Percentiles rank a stretch among this genome's conserved stretches.
Conservation (phyloP, 2,797 vertebrate species). For the Sparidentex hasta region DNA sequence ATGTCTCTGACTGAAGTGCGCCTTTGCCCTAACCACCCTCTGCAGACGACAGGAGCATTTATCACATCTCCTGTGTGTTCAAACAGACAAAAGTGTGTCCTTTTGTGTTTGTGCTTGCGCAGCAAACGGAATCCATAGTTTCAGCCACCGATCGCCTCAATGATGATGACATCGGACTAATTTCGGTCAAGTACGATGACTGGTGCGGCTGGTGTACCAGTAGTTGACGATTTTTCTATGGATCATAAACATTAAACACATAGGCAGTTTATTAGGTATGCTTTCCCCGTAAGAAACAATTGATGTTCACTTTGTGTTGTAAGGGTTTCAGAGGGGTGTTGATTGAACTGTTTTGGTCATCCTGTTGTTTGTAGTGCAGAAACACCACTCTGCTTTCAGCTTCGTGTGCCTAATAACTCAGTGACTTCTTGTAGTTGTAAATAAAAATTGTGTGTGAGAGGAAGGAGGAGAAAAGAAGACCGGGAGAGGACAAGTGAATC, state of each 20-base stretch:
- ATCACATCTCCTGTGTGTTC: slow-evolving; percentile 29
- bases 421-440: neutral
- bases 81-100: neutral
- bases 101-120: neutral
- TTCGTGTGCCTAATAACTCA: neutral
- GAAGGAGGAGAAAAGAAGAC: neutral
- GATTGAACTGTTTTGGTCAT: neutral
- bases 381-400: neutral
- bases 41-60: slow-evolving; percentile 1
- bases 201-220: neutral
- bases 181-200: neutral
- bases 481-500: neutral
- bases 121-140: neutral
- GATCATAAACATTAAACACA: no score
- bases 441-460: neutral
- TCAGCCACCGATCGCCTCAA: neutral
- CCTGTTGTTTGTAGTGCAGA: neutral
- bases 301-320: neutral
- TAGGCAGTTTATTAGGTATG: neutral
- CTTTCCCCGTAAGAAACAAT: neutral
- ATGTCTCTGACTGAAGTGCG: slow-evolving; percentile 11
- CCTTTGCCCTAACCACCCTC: slow-evolving; percentile 1
- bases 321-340: neutral
- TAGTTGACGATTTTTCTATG: neutral
- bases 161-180: neutral